Conservation (phyloP, 2,888 invertebrate species). For the Chrysina gloriosa region DNA sequence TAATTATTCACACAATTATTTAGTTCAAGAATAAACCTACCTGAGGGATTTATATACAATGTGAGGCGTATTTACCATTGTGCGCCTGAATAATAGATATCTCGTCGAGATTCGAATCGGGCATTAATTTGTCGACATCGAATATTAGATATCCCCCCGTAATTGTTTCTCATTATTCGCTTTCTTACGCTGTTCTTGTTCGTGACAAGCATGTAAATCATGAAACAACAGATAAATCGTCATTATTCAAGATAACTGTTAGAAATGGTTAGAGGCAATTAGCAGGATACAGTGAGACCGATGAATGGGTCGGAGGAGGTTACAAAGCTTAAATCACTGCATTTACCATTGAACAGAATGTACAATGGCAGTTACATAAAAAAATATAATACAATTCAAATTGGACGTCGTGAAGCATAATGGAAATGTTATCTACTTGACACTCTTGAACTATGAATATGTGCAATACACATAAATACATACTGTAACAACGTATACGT, state of each 20-base stretch:
- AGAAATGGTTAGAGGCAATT: not conserved
- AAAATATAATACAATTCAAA: too few species aligned
- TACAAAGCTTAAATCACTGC: too few species aligned
- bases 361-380: too few species aligned
- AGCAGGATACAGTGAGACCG: not conserved
- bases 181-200: not conserved
- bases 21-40: constrained; percentile 16
- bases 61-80: not conserved
- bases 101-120: not conserved
- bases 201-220: not conserved
- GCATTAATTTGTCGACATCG: not conserved
- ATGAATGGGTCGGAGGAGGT: too few species aligned
- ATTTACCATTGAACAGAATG: too few species aligned
- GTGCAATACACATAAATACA: too few species aligned
- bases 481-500: too few species aligned
- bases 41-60: constrained; percentile 4
- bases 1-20: constrained; percentile 23
- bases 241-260: not conserved
- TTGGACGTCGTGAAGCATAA: too few species aligned
- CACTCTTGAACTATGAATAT: too few species aligned
- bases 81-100: not conserved
- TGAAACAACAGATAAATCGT: not conserved
- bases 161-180: not conserved
- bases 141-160: not conserved
- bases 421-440: too few species aligned